These are phyloP conservation scores for Meiosimyza platycephala DNA, from an alignment of 2,888 invertebrate genomes.

Conservation along the genomic window DNA sequence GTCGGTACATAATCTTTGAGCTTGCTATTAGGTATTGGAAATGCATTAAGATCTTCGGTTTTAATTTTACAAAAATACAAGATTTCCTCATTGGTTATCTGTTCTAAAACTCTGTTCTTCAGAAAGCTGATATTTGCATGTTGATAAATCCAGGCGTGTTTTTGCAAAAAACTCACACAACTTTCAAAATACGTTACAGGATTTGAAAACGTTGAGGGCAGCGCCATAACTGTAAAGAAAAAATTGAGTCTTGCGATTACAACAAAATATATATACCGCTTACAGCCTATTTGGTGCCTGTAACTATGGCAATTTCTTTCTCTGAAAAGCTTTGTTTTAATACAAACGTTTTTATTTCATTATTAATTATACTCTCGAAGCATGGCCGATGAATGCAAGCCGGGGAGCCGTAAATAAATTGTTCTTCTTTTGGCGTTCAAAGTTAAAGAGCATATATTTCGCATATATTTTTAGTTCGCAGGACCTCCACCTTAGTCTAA, in stretches of 20 bases:
- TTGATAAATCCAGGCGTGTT: slow-evolving; percentile 74
- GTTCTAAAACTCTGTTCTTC: slow-evolving; percentile 69
- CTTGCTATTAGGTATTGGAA: slow-evolving; percentile 61
- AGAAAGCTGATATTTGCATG: slow-evolving; percentile 76
- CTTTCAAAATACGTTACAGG: slow-evolving; percentile 70
- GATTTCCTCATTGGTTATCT: slow-evolving; percentile 71
- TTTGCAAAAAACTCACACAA: slow-evolving; percentile 70
- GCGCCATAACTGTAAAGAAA: slow-evolving; percentile 60
- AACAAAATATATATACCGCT: neutral
- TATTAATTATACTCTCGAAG: too few relatives aligned
- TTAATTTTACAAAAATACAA: slow-evolving; percentile 65
- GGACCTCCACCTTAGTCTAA: too few relatives aligned
- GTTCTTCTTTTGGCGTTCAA: too few relatives aligned
- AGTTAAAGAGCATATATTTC: too few relatives aligned
- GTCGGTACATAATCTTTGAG: slow-evolving; percentile 18
- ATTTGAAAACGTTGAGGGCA: slow-evolving; percentile 56
- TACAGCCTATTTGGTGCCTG: too few relatives aligned
- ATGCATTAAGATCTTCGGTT: slow-evolving; percentile 68
- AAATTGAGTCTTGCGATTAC: neutral
- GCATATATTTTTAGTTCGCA: too few relatives aligned
- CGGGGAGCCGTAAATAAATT: too few relatives aligned
- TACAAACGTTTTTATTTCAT: too few relatives aligned
- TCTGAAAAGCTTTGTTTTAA: too few relatives aligned
- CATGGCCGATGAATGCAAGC: too few relatives aligned
- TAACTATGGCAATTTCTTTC: too few relatives aligned